These are phyloP conservation scores for Rhagologus leucostigma DNA, from an alignment of 2,113 vertebrate genomes.

Conservation along the genomic window DNA sequence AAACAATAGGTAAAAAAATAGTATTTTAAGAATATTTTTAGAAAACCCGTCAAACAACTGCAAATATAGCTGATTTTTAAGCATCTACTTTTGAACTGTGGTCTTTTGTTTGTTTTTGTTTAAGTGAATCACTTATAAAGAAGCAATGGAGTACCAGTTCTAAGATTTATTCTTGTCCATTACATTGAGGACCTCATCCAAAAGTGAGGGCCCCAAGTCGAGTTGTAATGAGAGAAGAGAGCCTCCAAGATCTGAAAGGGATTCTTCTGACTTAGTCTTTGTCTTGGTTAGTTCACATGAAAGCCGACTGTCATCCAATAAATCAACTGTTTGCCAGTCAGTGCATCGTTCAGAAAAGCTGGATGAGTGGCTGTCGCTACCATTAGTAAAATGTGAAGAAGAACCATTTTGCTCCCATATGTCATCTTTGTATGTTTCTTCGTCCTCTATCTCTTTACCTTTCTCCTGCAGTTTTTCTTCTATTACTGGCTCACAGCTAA, in stretches of 20 bases:
- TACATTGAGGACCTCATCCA: conserved; percentile 96
- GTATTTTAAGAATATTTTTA: conserved; percentile 60
- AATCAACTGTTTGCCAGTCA: conserved; percentile 87
- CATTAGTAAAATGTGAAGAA: conserved; percentile 72
- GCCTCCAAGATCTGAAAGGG: conserved; percentile 84
- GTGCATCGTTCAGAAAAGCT: conserved; percentile 80
- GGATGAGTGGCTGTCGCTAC: conserved; percentile 78
- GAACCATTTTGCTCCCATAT: conserved; percentile 74
- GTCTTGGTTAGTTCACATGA: conserved; percentile 80
- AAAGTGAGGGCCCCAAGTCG: conserved; percentile 94
- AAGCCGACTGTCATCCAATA: conserved; percentile 81
- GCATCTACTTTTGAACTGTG: conserved; percentile 55
- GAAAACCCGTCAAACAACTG: conserved; percentile 61
- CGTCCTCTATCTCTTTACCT: conserved; percentile 69
- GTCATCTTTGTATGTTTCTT: conserved; percentile 71
- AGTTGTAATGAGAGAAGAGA: conserved; percentile 93
- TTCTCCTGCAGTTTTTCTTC: conserved; percentile 77
- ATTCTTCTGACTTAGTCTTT: conserved; percentile 84
- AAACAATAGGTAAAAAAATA: conserved; percentile 70
- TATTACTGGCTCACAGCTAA: conserved; percentile 77
- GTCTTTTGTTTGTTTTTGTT: conserved; percentile 44
- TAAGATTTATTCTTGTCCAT: conserved; percentile 89
- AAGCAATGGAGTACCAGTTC: conserved; percentile 11
- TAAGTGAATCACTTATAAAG: conserved; percentile 2
- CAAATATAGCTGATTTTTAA: conserved; percentile 47